Evolutionary conservation across 2,113 vertebrate species (phyloP).

Genomic region (Petrocephalus zakoni): DNA sequence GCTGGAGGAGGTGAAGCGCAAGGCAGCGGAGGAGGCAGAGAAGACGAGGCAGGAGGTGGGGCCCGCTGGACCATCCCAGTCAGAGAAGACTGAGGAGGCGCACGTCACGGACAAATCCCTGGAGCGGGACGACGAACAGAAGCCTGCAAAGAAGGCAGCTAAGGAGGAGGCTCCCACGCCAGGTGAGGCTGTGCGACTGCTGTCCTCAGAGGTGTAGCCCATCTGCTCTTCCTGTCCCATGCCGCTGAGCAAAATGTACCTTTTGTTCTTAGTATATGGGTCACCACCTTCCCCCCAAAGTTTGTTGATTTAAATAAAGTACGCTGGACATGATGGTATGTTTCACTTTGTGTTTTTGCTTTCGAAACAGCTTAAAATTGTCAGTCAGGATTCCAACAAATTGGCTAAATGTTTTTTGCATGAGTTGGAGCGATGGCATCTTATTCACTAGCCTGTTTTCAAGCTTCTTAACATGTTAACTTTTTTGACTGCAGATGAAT

Average conservation of each 20-base stretch:
- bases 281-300: neutral
- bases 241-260: neutral
- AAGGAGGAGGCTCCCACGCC: slow-evolving; percentile 25
- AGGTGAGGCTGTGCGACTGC: neutral
- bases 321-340: neutral
- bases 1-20: slow-evolving; percentile 61
- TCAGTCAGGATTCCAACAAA: neutral
- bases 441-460: neutral
- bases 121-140: slow-evolving; percentile 45
- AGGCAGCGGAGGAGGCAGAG: slow-evolving; percentile 60
- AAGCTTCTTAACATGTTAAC: neutral
- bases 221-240: neutral
- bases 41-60: slow-evolving; percentile 62
- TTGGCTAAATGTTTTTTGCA: neutral
- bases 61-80: slow-evolving; percentile 44
- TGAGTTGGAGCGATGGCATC: neutral
- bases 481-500: neutral
- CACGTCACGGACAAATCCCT: slow-evolving; percentile 40
- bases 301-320: neutral
- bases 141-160: slow-evolving; percentile 12
- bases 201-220: neutral
- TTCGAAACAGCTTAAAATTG: neutral
- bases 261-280: neutral
- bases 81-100: slow-evolving; percentile 43
- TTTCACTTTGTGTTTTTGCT: neutral